Percentiles rank a stretch among this genome's conserved stretches.
These are phyloP conservation scores for Leptocoma aspasia DNA, from an alignment of 2,113 vertebrate genomes.

Conservation along the genomic window DNA sequence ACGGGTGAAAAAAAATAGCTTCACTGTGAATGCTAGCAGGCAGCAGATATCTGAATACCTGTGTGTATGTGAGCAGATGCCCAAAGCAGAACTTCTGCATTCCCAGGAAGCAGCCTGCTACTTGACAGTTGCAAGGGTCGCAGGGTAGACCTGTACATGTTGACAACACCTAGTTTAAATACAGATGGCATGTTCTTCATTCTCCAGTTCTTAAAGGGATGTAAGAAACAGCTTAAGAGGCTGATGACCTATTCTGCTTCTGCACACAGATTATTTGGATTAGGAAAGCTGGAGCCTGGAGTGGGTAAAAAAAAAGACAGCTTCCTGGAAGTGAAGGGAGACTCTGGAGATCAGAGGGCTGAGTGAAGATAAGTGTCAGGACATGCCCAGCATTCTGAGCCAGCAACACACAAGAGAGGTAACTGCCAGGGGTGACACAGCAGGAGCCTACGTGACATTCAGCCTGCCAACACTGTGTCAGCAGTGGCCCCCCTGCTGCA, in stretches of 20 bases:
- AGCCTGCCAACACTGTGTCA: background rate
- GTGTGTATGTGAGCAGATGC: background rate
- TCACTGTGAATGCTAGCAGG: background rate
- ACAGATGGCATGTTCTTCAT: background rate
- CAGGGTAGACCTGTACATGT: background rate
- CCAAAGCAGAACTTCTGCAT: background rate
- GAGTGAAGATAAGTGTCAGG: background rate
- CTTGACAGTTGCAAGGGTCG: background rate
- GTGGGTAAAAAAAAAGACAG: background rate
- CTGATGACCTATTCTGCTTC: background rate
- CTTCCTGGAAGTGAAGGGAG: background rate
- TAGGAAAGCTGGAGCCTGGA: background rate
- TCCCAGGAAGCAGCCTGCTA: background rate
- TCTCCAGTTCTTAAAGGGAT: background rate
- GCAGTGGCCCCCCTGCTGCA: background rate
- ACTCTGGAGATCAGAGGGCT: background rate
- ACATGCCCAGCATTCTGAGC: background rate
- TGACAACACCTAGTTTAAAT: background rate
- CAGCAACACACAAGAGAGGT: background rate
- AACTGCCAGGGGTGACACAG: background rate
- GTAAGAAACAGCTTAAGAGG: background rate
- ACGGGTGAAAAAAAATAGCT: background rate
- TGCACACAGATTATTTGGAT: background rate
- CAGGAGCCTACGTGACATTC: background rate
- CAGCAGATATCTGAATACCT: background rate